phyloP scores from a whole-genome alignment of 2,113 vertebrate genomes.

The Alaudala cheleensis region DNA sequence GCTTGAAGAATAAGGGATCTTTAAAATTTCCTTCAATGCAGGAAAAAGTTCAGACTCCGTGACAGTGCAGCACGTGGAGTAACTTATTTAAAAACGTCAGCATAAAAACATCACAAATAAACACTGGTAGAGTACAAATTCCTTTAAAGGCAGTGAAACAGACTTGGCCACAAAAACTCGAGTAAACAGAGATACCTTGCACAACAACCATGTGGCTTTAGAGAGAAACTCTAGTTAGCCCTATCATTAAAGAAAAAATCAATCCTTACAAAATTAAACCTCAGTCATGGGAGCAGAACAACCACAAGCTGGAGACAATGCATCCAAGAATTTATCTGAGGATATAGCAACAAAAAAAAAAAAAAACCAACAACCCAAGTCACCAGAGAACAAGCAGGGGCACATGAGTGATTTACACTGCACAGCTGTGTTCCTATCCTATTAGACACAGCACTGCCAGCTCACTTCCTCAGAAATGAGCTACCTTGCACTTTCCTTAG shows the following conservation, averaged over 20 bases:
- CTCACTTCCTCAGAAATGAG: not conserved
- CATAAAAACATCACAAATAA: not conserved
- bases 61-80: not conserved
- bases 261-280: not conserved
- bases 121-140: not conserved
- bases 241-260: not conserved
- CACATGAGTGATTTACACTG: rapidly evolving
- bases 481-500: not conserved
- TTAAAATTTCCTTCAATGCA: not conserved
- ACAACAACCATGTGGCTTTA: not conserved
- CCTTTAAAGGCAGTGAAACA: not conserved
- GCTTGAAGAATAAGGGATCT: not conserved
- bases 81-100: not conserved
- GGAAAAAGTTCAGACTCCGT: not conserved
- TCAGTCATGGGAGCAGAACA: not conserved
- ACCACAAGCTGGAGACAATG: not conserved
- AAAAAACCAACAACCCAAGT: not conserved
- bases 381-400: not conserved
- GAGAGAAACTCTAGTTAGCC: not conserved
- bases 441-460: not conserved
- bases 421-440: rapidly evolving
- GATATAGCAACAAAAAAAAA: not conserved
- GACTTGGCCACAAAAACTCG: not conserved
- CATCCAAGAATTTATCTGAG: not conserved
- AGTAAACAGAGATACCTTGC: not conserved